Evolutionary conservation across 23 tunicate genomes (phyloP), one percentile per base, ranked within the genome.

Genomic region (Ciona savignyi): DNA sequence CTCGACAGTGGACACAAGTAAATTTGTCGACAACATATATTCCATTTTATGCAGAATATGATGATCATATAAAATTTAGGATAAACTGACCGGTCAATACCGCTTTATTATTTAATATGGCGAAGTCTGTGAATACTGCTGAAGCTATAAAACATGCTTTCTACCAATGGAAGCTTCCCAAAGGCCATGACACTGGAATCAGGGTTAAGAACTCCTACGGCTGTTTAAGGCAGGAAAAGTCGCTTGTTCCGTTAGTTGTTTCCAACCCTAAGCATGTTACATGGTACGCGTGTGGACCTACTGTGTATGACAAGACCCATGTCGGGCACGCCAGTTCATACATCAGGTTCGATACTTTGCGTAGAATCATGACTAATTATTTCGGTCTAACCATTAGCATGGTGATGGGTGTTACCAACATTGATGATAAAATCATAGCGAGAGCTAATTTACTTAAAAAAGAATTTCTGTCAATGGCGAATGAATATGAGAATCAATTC

Each of bases 231-330:
- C 64, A 69, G 29, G 25, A 27, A 15, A 19, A 63, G 48, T 11
- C 29, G 28, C 25, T 0, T 22, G 83, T 67, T 20, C 97, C 97
- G 21, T 66, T 91, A 15, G 70, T 91, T 69, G 91, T 91, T 4
- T 70, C 66, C 60, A 77, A 91, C 56, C 97, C 90, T 24, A 74
- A 65, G 33, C 34, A 73, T 32, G 76, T 91, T 1, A 84, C 83
- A 23, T 91, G 97, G 97, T 91, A 91, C 71, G 64, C 97, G 3
- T 91, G 97, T 76, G 97, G 97, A 0, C 97, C 97, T 1, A 91
- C 97, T 23, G 97, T 91, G 0, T 91, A 91, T 72, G 83, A 85
- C 62, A 60, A 63, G 11, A 67, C 84, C 0, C 97, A 91, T 34
- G 72, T 91, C 70, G 97, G 97, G 0, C 91, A 91, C 71, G 97